Conservation (phyloP, 2,888 invertebrate genomes). For the Blera fallax region DNA sequence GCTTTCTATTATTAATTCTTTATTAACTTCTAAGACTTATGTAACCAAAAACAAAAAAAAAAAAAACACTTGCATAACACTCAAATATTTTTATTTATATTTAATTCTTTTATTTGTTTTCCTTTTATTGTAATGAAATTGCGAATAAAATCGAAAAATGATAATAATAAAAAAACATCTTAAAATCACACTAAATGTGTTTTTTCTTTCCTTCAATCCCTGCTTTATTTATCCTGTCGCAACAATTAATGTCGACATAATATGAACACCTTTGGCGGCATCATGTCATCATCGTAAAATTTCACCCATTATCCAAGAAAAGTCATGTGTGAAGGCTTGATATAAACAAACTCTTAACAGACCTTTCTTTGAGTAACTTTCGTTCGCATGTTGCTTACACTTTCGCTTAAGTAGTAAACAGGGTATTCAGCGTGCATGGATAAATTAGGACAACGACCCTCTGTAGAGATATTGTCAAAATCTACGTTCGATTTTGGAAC, state of each 20-base stretch:
- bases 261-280: conserved; percentile 28
- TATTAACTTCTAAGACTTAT: conserved; percentile 7
- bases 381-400: conserved; percentile 32
- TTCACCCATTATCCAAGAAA: neutral
- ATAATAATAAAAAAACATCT: neutral
- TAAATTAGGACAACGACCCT: conserved; percentile 41
- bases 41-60: conserved; percentile 15
- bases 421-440: neutral
- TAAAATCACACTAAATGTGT: neutral
- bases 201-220: neutral
- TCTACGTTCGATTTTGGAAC: neutral
- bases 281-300: conserved; percentile 33
- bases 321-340: conserved; percentile 1
- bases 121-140: conserved; percentile 3
- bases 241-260: conserved; percentile 37
- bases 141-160: conserved; percentile 8
- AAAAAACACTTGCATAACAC: neutral
- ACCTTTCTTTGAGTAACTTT: neutral
- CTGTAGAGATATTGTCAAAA: conserved; percentile 2
- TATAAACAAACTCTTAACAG: neutral
- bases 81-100: conserved; percentile 1
- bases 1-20: neutral
- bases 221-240: neutral
- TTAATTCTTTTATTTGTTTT: neutral
- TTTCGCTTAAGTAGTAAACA: neutral